phyloP scores from a whole-genome alignment of 2,888 invertebrate species.

The Smittia aterrima region DNA sequence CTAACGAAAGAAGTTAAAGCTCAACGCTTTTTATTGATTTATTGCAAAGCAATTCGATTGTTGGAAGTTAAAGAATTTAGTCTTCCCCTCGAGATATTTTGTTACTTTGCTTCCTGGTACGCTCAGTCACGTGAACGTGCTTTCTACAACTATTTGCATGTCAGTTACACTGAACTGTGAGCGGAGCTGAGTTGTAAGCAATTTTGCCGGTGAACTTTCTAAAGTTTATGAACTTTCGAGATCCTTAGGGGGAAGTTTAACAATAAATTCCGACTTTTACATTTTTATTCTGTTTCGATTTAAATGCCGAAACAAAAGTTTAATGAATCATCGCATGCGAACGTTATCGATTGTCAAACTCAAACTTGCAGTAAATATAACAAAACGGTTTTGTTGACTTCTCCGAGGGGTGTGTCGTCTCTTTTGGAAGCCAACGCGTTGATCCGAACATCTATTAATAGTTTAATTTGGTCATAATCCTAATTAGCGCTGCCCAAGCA shows the following conservation, averaged over 20 bases:
- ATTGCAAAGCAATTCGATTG: not conserved
- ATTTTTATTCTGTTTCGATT: not conserved
- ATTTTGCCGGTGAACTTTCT: not conserved
- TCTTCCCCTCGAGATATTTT: slow-evolving; percentile 3
- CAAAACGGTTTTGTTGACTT: not conserved
- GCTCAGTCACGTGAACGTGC: slow-evolving; percentile 36
- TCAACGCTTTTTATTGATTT: not conserved
- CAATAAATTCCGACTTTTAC: not conserved
- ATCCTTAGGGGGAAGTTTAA: not conserved
- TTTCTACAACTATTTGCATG: not conserved
- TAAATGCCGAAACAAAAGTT: not conserved
- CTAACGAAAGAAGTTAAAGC: not conserved
- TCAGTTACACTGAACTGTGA: not conserved
- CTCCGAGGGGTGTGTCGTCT: not conserved
- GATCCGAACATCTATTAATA: not conserved
- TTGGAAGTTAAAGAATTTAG: not conserved
- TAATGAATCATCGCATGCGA: not conserved
- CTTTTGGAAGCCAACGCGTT: not conserved
- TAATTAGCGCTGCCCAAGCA: too few species aligned
- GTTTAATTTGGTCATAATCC: not conserved
- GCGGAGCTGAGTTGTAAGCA: not conserved
- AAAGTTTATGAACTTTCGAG: not conserved
- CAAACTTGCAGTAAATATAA: not conserved
- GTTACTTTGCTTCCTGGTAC: slow-evolving; percentile 28
- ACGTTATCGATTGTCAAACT: slow-evolving; percentile 19